These are phyloP conservation scores for Trachelus tabidus DNA, from an alignment of 2,888 invertebrate species.

Conservation along the genomic window DNA sequence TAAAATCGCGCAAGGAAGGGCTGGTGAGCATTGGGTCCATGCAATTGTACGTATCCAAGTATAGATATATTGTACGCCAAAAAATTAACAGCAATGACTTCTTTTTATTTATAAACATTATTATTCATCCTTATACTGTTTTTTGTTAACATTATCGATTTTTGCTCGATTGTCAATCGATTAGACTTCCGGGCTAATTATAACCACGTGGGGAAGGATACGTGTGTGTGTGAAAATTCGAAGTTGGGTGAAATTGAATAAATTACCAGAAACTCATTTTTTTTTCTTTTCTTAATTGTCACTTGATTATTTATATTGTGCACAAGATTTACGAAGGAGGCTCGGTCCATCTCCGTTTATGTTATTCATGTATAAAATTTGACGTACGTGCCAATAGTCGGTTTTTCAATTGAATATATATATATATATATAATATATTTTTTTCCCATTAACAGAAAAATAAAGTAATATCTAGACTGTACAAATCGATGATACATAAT, in stretches of 20 bases:
- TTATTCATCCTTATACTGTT: neutral
- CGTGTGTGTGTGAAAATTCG: neutral
- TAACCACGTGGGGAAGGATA: neutral
- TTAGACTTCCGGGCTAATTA: neutral
- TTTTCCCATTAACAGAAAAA: neutral
- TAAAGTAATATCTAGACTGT: neutral
- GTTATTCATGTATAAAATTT: neutral
- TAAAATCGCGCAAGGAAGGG: neutral
- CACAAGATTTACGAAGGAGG: neutral
- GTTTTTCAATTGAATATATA: neutral
- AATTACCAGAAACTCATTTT: neutral
- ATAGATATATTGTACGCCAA: neutral
- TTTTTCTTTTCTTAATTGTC: neutral
- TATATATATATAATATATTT: neutral
- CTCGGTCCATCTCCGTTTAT: neutral
- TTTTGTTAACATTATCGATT: neutral
- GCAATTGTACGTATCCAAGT: neutral
- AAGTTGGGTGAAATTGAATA: neutral
- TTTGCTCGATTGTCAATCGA: neutral
- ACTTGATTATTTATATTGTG: neutral
- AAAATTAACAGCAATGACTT: neutral
- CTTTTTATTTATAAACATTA: neutral
- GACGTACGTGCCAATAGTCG: neutral
- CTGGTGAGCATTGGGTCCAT: neutral
- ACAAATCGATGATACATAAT: constrained; percentile 20